A percentile compares a stretch with the other conserved stretches of the same genome.
These are phyloP conservation scores for Tridacna crocea DNA, from an alignment of 2,888 invertebrate species.

Conservation along the genomic window DNA sequence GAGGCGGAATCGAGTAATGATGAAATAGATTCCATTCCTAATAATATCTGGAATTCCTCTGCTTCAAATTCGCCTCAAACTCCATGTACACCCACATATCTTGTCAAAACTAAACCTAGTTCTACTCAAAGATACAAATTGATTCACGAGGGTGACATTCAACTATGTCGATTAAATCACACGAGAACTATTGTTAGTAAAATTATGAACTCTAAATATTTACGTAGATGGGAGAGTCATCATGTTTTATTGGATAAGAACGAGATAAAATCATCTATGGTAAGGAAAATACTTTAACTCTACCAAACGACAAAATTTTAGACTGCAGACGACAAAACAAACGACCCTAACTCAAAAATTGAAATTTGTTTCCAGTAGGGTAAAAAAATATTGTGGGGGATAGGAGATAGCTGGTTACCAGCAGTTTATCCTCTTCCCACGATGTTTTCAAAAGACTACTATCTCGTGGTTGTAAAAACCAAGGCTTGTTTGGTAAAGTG, in stretches of 20 bases:
- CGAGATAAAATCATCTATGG: conserved; percentile 90
- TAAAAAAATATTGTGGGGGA: too few relatives aligned
- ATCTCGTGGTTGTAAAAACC: too few relatives aligned
- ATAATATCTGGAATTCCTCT: conserved; percentile 43
- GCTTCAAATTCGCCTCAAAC: conserved; percentile 35
- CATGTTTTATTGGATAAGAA: conserved; percentile 89
- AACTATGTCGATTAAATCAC: conserved; percentile 91
- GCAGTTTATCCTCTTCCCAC: too few relatives aligned
- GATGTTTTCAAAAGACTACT: too few relatives aligned
- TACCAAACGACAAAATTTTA: too few relatives aligned
- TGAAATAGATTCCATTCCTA: conserved; percentile 32
- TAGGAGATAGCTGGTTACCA: too few relatives aligned
- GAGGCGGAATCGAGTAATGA: conserved; percentile 37
- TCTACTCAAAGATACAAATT: conserved; percentile 87
- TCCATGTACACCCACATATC: conserved; percentile 38
- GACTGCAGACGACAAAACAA: too few relatives aligned
- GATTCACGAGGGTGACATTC: conserved; percentile 89
- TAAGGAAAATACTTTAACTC: conserved; percentile 85
- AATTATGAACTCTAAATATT: conserved; percentile 90
- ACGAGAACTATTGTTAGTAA: conserved; percentile 91
- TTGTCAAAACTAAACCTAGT: conserved; percentile 53
- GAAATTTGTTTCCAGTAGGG: too few relatives aligned
- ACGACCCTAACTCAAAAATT: too few relatives aligned
- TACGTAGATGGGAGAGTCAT: conserved; percentile 92
- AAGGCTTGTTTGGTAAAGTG: too few relatives aligned